These are phyloP conservation scores for Melinopterus prodromus DNA, from an alignment of 2,888 invertebrate genomes.

Conservation along the genomic window DNA sequence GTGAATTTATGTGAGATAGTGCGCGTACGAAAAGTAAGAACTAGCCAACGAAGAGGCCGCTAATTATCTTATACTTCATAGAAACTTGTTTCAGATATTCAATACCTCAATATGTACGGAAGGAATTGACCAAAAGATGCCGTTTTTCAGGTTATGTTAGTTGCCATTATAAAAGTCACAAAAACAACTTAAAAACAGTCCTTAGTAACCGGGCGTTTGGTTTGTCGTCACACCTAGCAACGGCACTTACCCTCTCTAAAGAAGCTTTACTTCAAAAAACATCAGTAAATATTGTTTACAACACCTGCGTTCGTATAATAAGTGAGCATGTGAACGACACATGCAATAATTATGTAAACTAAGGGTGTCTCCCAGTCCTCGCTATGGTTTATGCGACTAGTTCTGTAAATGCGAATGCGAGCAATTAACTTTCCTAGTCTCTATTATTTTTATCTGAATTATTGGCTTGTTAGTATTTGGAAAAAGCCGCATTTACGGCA, in stretches of 20 bases:
- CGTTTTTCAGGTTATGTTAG: too few relatives aligned
- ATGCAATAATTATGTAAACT: slow-evolving; percentile 4
- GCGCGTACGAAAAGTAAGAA: background rate
- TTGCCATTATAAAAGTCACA: too few relatives aligned
- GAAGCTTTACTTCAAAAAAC: background rate
- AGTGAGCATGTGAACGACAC: background rate
- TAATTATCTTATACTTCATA: background rate
- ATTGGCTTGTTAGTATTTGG: background rate
- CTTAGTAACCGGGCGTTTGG: too few relatives aligned
- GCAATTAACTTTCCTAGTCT: background rate
- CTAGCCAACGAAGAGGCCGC: background rate
- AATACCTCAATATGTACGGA: background rate
- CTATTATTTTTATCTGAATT: slow-evolving; percentile 4
- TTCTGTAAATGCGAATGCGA: background rate
- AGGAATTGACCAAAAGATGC: too few relatives aligned
- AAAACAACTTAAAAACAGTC: too few relatives aligned
- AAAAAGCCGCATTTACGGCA: background rate
- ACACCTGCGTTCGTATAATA: background rate
- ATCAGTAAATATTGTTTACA: background rate
- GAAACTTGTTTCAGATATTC: background rate
- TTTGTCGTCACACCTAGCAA: too few relatives aligned
- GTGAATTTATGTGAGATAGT: background rate
- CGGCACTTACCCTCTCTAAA: too few relatives aligned
- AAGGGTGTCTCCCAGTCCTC: background rate
- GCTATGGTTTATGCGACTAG: background rate